Conservation (phyloP, 2,113 vertebrate species). For the human (Homo sapiens) region DNA sequence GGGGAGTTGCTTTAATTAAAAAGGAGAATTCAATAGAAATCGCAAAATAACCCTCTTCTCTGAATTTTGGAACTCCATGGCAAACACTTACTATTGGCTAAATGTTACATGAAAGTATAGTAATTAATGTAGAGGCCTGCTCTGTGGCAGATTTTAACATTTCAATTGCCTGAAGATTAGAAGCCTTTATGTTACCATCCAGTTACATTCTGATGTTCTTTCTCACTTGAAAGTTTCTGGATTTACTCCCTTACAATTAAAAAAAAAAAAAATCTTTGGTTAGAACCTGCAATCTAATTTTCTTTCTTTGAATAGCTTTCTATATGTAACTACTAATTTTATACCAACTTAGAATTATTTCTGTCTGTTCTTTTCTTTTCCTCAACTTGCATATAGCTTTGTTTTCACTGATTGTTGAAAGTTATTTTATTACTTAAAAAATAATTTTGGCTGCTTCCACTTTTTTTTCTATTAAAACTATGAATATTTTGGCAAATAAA, state of each 20-base stretch:
- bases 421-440: neutral
- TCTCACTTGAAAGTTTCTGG: neutral
- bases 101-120: neutral
- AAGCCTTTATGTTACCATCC: neutral
- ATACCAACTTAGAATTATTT: neutral
- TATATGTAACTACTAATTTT: conserved; percentile 5
- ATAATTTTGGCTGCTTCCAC: neutral
- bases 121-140: neutral
- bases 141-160: neutral
- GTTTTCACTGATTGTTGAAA: neutral
- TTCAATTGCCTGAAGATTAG: neutral
- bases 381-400: neutral
- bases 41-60: neutral
- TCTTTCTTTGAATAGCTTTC: neutral
- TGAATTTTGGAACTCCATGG: neutral
- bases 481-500: neutral
- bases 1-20: neutral
- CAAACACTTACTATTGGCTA: neutral
- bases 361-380: neutral
- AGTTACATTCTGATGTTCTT: neutral
- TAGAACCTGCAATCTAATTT: neutral
- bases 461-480: neutral
- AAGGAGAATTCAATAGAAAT: neutral
- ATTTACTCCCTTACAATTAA: neutral
- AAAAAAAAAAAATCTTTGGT: neutral